A percentile compares a stretch with the other conserved stretches of the same genome.
Evolutionary conservation across 64 coral and sea anemone species (phyloP).

Genomic region (Stylophora pistillata): DNA sequence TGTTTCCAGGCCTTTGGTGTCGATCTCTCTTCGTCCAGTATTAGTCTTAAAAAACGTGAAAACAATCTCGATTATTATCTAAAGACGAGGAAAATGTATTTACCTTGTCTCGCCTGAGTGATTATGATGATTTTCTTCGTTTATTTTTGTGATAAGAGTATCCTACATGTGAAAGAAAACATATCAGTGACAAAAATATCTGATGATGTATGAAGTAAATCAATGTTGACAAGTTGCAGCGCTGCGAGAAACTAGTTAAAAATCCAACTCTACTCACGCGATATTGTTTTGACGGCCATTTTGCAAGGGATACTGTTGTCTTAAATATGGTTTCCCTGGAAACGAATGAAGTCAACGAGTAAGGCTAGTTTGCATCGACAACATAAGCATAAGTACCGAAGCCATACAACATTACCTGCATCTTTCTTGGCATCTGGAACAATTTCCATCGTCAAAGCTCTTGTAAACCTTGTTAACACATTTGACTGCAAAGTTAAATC

Average conservation of each 20-base stretch:
- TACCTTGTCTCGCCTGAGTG: not conserved
- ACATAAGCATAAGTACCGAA: not conserved
- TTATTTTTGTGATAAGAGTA: not conserved
- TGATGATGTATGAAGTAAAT: too few relatives aligned
- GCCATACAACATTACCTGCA: not conserved
- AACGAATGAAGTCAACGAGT: not conserved
- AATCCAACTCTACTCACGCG: not conserved
- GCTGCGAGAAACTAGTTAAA: too few relatives aligned
- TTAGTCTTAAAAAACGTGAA: not conserved
- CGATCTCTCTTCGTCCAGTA: too few relatives aligned
- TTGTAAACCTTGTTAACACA: not conserved
- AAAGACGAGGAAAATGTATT: not conserved
- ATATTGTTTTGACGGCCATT: slow-evolving; percentile 5
- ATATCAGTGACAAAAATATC: too few relatives aligned
- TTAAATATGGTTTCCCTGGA: not conserved
- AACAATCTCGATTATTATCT: not conserved
- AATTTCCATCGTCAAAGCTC: not conserved
- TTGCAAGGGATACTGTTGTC: not conserved
- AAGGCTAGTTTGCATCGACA: not conserved
- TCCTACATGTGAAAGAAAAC: not conserved
- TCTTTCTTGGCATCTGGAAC: not conserved
- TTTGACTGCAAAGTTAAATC: not conserved
- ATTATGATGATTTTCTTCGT: not conserved
- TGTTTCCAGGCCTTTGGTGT: too few relatives aligned
- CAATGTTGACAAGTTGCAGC: too few relatives aligned